Evolutionary conservation across 1,140 invertebrate genomes (phyloP).

Genomic region (Zaprionus gabonicus): DNA sequence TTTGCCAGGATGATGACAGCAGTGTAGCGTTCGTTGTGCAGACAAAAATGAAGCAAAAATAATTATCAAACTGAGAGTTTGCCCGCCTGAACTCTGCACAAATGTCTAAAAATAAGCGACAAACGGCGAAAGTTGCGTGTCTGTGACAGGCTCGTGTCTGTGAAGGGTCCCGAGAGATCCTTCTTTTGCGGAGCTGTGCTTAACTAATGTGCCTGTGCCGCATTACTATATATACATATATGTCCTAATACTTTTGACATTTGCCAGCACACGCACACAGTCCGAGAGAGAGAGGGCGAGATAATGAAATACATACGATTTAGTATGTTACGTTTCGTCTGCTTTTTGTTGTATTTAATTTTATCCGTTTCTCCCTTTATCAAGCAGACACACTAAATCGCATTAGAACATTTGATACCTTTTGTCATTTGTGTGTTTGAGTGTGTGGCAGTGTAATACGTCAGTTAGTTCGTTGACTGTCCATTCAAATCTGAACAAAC

Average conservation of each 20-base stretch:
- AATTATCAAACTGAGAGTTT: slow-evolving; percentile 26
- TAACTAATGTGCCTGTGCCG: slow-evolving; percentile 14
- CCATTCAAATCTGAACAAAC: slow-evolving; percentile 11
- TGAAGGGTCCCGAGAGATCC: slow-evolving; percentile 24
- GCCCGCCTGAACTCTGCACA: slow-evolving; percentile 31
- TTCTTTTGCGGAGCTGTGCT: slow-evolving; percentile 8
- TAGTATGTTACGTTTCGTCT: not conserved
- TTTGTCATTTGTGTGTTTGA: slow-evolving; percentile 32
- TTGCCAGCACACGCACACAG: slow-evolving; percentile 33
- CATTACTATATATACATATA: slow-evolving; percentile 3
- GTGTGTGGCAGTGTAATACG: slow-evolving; percentile 25
- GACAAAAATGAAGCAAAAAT: slow-evolving; percentile 13
- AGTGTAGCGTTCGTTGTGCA: not conserved
- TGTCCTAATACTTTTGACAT: slow-evolving; percentile 45
- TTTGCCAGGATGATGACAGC: slow-evolving; percentile 36
- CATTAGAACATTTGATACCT: slow-evolving; percentile 42
- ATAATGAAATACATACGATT: slow-evolving; percentile 2
- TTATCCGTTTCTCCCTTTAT: slow-evolving; percentile 19
- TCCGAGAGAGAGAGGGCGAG: not conserved
- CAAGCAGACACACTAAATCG: slow-evolving; percentile 28
- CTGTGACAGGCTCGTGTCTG: slow-evolving; percentile 27
- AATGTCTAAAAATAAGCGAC: slow-evolving; percentile 40
- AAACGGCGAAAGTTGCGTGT: slow-evolving; percentile 37
- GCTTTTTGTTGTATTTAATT: slow-evolving; percentile 27
- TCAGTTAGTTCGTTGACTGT: slow-evolving; percentile 25